Conservation (phyloP, 2,113 vertebrate species). For the Gymnarchus niloticus region DNA sequence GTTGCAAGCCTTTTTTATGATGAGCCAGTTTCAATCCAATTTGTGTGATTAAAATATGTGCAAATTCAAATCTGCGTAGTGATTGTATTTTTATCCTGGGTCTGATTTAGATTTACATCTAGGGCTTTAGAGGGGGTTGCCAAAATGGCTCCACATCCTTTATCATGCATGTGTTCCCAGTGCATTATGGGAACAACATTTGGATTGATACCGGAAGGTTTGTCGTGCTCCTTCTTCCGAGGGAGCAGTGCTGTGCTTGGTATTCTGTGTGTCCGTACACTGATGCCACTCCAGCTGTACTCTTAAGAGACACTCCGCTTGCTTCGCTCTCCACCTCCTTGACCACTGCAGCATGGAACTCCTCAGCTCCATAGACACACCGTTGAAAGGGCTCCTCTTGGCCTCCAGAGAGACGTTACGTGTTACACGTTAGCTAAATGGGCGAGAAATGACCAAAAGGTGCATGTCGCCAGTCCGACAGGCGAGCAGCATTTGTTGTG, state of each 20-base stretch:
- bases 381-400: background rate
- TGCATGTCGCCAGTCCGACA: background rate
- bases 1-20: background rate
- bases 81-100: background rate
- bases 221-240: background rate
- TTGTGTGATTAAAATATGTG: conserved; percentile 14
- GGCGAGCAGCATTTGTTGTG: background rate
- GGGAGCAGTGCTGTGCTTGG: background rate
- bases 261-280: background rate
- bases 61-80: too few relatives aligned
- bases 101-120: background rate
- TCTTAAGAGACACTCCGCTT: background rate
- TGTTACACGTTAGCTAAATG: background rate
- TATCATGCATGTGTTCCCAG: background rate
- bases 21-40: background rate
- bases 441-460: background rate
- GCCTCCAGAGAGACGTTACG: background rate
- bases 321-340: background rate
- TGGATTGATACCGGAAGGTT: background rate
- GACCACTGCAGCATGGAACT: background rate
- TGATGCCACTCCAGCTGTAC: background rate
- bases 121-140: background rate
- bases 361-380: background rate
- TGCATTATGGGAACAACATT: background rate
- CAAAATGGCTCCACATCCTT: background rate